Evolutionary conservation across 2,797 vertebrate species (phyloP).

Genomic region (Epinephelus coioides): DNA sequence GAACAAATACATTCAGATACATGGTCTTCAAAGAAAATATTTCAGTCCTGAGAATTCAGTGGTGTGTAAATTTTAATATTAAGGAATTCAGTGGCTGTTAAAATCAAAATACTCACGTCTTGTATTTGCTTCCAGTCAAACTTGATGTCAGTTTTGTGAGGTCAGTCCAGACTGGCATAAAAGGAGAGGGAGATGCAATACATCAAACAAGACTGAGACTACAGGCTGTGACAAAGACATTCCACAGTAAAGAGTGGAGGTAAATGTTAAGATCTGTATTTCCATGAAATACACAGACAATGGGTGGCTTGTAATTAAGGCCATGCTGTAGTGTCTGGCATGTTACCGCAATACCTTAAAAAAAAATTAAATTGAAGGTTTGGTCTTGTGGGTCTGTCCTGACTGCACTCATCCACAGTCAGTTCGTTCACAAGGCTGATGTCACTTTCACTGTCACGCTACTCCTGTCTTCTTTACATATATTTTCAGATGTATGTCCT

Average conservation of each 20-base stretch:
- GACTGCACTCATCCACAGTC: conserved; percentile 17
- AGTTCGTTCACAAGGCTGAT: conserved; percentile 29
- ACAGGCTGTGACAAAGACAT: conserved; percentile 29
- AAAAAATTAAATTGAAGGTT: conserved; percentile 60
- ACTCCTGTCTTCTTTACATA: not conserved
- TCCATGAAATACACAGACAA: conserved; percentile 49
- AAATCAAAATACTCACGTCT: no score
- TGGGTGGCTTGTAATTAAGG: conserved; percentile 57
- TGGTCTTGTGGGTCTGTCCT: conserved; percentile 30
- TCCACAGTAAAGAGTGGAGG: conserved; percentile 22
- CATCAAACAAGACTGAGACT: conserved; percentile 21
- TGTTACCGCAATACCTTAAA: conserved; percentile 44
- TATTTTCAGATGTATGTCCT: conserved; percentile 8
- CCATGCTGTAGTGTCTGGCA: conserved; percentile 47
- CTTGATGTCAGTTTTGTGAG: no score
- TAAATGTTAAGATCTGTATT: conserved; percentile 41
- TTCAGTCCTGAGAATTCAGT: no score
- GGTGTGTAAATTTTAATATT: no score
- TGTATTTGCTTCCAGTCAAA: no score
- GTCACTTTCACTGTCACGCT: not conserved
- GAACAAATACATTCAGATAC: no score
- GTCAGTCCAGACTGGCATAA: no score
- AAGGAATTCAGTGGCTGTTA: no score
- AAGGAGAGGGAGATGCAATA: not conserved
- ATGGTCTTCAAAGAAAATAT: no score